Evolutionary conservation across 1,140 invertebrate species (phyloP), one percentile per base, ranked within the genome.

Genomic region (Hesperophylax magnus): DNA sequence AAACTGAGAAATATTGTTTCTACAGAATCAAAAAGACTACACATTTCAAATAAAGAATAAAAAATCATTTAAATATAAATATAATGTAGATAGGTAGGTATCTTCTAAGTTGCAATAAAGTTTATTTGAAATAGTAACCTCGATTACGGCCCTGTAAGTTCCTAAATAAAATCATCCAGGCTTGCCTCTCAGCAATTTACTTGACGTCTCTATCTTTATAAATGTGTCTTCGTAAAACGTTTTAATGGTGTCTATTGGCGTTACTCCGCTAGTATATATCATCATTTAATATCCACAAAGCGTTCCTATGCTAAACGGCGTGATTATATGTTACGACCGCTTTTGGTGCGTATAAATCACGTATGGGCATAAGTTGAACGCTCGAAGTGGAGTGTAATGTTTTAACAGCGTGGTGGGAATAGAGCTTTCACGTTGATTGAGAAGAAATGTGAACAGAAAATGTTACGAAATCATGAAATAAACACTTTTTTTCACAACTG

Each of bases 221-320:
- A 67, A 67, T 67, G 27, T 67, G 63, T 67, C 63, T 67, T 67
- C 63, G 31, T 67, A 67, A 58, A 72, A 72, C 15, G 52, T 27
- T 75, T 75, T 56, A 27, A 56, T 31, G 71, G 52, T n/a, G 71
- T 75, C 52, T 75, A 27, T 75, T 75, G 71, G 71, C 71, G 27
- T 75, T 27, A 56, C 22, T 75, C 52, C 47, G 24, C 6, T 56
- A 22, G 22, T 31, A 56, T 75, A 56, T 56, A 56, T 52, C 18
- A 72, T 52, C 31, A 53, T 75, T 56, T 58, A 75, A 27, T 75
- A n/a, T 56, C 71, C 52, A 56, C 52, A 75, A 27, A 75, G n/a
- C 52, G 20, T 53, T 72, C 27, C 69, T 27, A 24, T 56, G 53
- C 71, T 75, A 75, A 75, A 54, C 53, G 71, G 53, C 18, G 52